Base-by-base conservation (phyloP, 2,797 vertebrate species). In the Scarus forsteni region DNA sequence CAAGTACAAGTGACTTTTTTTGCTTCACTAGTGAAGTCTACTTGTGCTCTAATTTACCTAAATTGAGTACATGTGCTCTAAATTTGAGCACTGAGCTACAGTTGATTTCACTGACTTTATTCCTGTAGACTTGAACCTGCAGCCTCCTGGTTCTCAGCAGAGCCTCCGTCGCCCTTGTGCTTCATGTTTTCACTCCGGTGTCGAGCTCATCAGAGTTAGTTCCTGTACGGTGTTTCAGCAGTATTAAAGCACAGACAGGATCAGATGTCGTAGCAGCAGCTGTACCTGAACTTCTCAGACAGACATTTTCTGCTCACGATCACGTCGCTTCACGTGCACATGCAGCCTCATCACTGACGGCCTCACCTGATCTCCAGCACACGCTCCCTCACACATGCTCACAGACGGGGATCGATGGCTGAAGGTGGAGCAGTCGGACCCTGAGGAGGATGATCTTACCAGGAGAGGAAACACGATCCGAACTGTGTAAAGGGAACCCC, bases 401-500 rank as follows among this genome's bases (percentile, higher is more conserved):
- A 73, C 69, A 73, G 60, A 64, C 67, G 48, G 38, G 39, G 81
- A 85, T 91, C 84, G 71, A 91, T 90, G 53, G 48, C 6, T 49
- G 62, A 57, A 75, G 81, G 59, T 73, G 73, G 48, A 71, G 79
- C 44, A 27, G 78, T 66, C 45, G 2, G 79, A 87, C 92, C 89
- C 90, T 55, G 81, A 91, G 91, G 89, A 86, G 85, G 88, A 90
- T 90, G 79, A 69, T 76, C 70, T 93, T 93, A 89, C 91, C 15
- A 10, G 48, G 78, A 60, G 67, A 16, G 72, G 92, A 75, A 89
- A 92, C 40, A 7, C 70, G 85, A 92, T 85, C 81, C 62, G 75
- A 39, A n/a, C 65, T 72, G 40, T 80, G 79, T 77, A 85, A 88
- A 77, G 75, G 77, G 62, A 82, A 74, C 40, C 77, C 63, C 83